Base-by-base conservation (phyloP, 2,113 vertebrate species). In the Sinocyclocheilus anshuiensis region DNA sequence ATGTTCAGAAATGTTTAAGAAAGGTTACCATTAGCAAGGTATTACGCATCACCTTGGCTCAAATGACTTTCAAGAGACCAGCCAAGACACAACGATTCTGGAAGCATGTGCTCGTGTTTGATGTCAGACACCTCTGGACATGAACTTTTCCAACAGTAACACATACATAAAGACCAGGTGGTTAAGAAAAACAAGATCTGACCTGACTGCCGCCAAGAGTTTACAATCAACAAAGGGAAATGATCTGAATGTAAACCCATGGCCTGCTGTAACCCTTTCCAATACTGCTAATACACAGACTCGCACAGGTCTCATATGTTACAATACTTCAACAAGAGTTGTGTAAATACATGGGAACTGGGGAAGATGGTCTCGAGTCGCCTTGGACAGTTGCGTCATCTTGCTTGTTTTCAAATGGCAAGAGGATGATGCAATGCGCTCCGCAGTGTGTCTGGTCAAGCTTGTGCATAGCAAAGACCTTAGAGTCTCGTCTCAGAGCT, bases 61-160 rank as follows among this genome's bases (percentile, higher is more conserved):
- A 33, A 7, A 39, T 39, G 6, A 39, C 39, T 39, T 39, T 39
- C 39, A 39, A 7, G 39, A 39, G 39, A 39, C 39, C 39, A 39
- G 39, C 39, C 39, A 50, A 50, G 79, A 50, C 48, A 69, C 11
- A 12, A 79, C 53, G 81, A 90, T 90, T 91, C 91, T 88, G 86
- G 92, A 94, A 92, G 90, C 92, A 94, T 89, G 83, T 88, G 89
- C 20, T 88, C 80, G 86, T 89, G 88, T 89, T 89, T 91, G 88
- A 80, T 87, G 88, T 91, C 92, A 89, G 91, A 91, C 92, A 92
- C 88, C 90, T 91, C 79, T 77, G 84, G 76, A 91, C 86, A 86
- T 61, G 79, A 85, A 83, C 77, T 76, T 82, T 84, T 79, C 69
- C 12, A 16, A 26, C 72, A 53, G 57, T 78, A 77, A 86, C 71